These are phyloP conservation scores for Erynnis tages DNA, from an alignment of 2,888 invertebrate species.

Conservation along the genomic window DNA sequence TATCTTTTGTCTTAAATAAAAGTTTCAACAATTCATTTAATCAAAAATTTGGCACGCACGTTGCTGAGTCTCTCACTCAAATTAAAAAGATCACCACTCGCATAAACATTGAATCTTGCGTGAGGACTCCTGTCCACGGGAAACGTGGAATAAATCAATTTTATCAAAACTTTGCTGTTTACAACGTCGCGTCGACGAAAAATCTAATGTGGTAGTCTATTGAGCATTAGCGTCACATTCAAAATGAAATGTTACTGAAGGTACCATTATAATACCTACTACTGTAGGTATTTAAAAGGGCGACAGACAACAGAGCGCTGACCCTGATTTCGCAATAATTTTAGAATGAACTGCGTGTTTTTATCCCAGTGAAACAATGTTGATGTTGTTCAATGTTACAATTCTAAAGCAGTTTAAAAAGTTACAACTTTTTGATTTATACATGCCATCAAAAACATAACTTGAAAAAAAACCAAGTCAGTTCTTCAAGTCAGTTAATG, in stretches of 20 bases:
- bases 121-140: slow-evolving; percentile 11
- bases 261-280: too few relatives aligned
- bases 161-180: slow-evolving; percentile 31
- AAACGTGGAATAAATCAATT: slow-evolving; percentile 12
- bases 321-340: too few relatives aligned
- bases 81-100: slow-evolving; percentile 2
- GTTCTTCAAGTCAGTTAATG: too few relatives aligned
- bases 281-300: not conserved
- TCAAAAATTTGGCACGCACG: slow-evolving; percentile 6
- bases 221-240: slow-evolving; percentile 57
- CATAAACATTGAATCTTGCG: not conserved
- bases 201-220: slow-evolving; percentile 43
- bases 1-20: not conserved
- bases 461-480: too few relatives aligned
- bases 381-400: too few relatives aligned
- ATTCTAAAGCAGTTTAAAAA: too few relatives aligned
- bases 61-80: not conserved
- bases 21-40: slow-evolving; percentile 3
- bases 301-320: too few relatives aligned
- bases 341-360: too few relatives aligned
- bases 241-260: slow-evolving; percentile 46
- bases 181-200: slow-evolving; percentile 40
- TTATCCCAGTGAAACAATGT: too few relatives aligned
- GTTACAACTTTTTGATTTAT: too few relatives aligned
- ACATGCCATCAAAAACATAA: too few relatives aligned